phyloP scores from a whole-genome alignment of 2,888 invertebrate genomes.

The Cantharis lateralis region DNA sequence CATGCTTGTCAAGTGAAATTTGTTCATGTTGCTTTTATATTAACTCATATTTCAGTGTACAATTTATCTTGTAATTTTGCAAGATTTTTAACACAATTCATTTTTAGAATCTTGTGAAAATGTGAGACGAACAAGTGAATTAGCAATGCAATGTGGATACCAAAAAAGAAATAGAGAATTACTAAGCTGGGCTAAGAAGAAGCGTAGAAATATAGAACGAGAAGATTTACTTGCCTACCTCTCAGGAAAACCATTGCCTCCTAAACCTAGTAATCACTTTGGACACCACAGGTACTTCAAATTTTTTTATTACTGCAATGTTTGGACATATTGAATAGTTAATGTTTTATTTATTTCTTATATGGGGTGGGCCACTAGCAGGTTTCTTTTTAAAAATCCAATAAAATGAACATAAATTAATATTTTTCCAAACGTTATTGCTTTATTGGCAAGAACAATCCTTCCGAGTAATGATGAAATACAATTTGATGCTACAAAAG shows the following conservation, averaged over 20 bases:
- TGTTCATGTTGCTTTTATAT: not conserved
- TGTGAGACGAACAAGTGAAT: conserved; percentile 68
- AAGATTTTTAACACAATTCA: not conserved
- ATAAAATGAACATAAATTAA: no score
- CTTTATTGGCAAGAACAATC: no score
- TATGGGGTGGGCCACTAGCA: no score
- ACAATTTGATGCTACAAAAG: no score
- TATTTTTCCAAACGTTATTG: no score
- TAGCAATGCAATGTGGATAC: conserved; percentile 73
- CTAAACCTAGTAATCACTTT: conserved; percentile 58
- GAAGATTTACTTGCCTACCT: conserved; percentile 79
- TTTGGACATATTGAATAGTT: no score
- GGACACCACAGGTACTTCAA: conserved; percentile 34
- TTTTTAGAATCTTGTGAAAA: conserved; percentile 72
- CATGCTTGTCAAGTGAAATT: not conserved
- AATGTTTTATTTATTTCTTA: no score
- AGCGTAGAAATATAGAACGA: conserved; percentile 70
- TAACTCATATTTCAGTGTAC: not conserved
- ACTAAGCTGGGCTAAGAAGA: conserved; percentile 76
- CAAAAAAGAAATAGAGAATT: conserved; percentile 76
- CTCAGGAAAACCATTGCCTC: conserved; percentile 71
- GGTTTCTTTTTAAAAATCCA: no score
- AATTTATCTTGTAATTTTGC: not conserved
- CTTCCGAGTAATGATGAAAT: no score
- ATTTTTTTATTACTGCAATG: not conserved